Evolutionary conservation across 2,888 invertebrate species (phyloP).

Genomic region (Athalia cordata): DNA sequence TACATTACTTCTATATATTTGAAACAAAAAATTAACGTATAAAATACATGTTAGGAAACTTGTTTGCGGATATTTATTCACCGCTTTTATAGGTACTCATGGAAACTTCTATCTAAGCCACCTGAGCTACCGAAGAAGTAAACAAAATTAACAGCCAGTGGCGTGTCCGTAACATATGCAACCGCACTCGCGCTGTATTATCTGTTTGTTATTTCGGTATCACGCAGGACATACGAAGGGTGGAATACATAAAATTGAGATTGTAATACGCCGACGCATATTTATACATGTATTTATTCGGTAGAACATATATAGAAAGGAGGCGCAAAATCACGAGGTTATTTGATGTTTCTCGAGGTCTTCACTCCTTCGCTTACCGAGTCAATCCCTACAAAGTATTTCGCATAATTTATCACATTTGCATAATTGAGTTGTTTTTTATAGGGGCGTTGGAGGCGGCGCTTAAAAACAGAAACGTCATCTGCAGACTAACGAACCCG

Average conservation of each 20-base stretch:
- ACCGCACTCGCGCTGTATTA: constrained; percentile 19
- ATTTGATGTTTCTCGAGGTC: constrained; percentile 10
- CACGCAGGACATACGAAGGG: constrained; percentile 11
- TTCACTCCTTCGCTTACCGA: constrained; percentile 33
- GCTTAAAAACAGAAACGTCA: constrained; percentile 42
- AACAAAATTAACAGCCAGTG: too few species aligned
- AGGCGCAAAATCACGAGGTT: neutral
- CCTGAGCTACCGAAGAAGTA: too few species aligned
- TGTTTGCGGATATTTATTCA: too few species aligned
- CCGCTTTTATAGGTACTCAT: too few species aligned
- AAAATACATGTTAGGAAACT: too few species aligned
- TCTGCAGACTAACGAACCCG: constrained; percentile 38
- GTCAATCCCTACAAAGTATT: constrained; percentile 42
- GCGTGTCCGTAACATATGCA: constrained; percentile 6
- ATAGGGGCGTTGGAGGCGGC: constrained; percentile 26
- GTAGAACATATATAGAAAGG: neutral
- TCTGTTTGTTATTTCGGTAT: constrained; percentile 29
- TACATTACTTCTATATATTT: neutral
- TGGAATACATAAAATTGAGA: constrained; percentile 7
- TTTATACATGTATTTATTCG: too few species aligned
- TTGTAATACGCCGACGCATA: constrained; percentile 1
- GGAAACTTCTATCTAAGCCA: too few species aligned
- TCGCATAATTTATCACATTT: constrained; percentile 58
- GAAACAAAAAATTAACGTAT: too few species aligned
- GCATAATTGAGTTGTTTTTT: constrained; percentile 55